These are phyloP conservation scores for Minunthozetes semirufus DNA, from an alignment of 2,888 invertebrate species.

Conservation along the genomic window DNA sequence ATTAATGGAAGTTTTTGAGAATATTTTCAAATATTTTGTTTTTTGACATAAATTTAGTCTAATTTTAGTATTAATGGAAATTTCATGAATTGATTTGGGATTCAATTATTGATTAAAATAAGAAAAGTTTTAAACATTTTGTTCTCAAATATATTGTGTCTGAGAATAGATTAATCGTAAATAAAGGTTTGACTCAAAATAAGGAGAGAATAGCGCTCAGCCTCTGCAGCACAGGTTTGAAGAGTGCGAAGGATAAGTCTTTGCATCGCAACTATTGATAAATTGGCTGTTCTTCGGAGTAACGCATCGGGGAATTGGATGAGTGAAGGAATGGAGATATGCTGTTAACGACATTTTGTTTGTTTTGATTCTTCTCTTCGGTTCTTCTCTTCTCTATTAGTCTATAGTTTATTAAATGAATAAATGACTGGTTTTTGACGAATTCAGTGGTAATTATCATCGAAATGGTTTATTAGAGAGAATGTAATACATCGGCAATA, in stretches of 20 bases:
- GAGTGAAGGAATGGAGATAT: conserved; percentile 28
- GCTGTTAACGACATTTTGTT: conserved; percentile 33
- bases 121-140: neutral
- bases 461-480: conserved; percentile 6
- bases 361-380: neutral
- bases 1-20: too few relatives aligned
- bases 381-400: neutral
- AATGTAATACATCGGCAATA: neutral
- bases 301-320: conserved; percentile 6
- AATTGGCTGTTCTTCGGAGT: conserved; percentile 10
- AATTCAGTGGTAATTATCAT: conserved; percentile 12
- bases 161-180: conserved; percentile 19
- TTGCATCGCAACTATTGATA: conserved; percentile 28
- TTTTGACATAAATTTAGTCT: too few relatives aligned
- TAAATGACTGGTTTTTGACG: conserved; percentile 22
- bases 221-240: neutral
- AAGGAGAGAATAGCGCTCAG: neutral
- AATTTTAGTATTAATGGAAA: too few relatives aligned
- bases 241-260: neutral
- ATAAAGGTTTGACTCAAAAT: conserved; percentile 14
- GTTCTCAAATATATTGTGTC: neutral
- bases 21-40: too few relatives aligned
- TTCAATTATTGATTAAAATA: neutral
- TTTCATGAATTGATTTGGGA: too few relatives aligned
- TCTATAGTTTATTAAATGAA: conserved; percentile 15